phyloP scores from a whole-genome alignment of 2,888 invertebrate species.

The Philereme transversata region DNA sequence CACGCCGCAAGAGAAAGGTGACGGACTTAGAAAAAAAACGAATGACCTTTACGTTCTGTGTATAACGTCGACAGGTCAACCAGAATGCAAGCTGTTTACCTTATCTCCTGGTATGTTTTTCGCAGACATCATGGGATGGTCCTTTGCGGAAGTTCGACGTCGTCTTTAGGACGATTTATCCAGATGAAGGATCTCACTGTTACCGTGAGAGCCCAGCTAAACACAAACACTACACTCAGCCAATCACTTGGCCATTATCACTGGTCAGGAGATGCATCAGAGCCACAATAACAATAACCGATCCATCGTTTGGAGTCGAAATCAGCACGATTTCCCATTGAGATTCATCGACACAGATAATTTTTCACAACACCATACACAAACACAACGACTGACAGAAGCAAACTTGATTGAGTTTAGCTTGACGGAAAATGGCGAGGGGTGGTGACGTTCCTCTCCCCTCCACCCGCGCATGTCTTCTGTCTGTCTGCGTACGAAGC shows the following conservation, averaged over 20 bases:
- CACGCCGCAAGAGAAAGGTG: constrained; percentile 70
- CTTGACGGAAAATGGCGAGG: constrained; percentile 82
- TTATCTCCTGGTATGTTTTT: constrained; percentile 93
- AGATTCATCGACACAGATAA: constrained; percentile 80
- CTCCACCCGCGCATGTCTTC: constrained; percentile 66
- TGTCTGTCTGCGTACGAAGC: neutral
- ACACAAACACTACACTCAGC: constrained; percentile 81
- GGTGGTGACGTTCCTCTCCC: constrained; percentile 60
- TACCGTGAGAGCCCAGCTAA: constrained; percentile 79
- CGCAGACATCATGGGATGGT: constrained; percentile 87
- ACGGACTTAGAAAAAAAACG: constrained; percentile 62
- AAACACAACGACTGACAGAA: constrained; percentile 83
- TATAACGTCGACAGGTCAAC: constrained; percentile 42
- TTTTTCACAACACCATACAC: constrained; percentile 83
- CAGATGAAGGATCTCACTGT: constrained; percentile 81
- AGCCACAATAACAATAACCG: constrained; percentile 80
- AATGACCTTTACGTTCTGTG: constrained; percentile 62
- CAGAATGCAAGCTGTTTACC: constrained; percentile 73
- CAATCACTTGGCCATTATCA: constrained; percentile 83
- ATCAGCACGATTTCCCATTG: constrained; percentile 82
- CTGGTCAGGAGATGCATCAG: constrained; percentile 77
- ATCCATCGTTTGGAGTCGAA: constrained; percentile 79
- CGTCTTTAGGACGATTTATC: constrained; percentile 80
- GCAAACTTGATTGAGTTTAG: constrained; percentile 77
- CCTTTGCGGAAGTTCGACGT: constrained; percentile 73